Evolutionary conservation across 2,888 invertebrate species (phyloP).

Genomic region (Bellardia pandia): DNA sequence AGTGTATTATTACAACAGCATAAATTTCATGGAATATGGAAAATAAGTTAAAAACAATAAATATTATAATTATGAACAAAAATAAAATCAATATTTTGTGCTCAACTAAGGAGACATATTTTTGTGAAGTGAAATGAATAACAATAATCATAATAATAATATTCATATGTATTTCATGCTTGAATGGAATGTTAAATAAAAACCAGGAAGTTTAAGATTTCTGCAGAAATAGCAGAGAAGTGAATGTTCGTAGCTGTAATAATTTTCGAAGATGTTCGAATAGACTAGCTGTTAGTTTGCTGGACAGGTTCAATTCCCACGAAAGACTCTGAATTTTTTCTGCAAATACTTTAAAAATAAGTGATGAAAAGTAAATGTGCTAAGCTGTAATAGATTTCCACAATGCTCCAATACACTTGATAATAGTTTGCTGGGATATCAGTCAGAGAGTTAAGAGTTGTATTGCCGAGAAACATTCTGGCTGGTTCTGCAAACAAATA

Average conservation of each 20-base stretch:
- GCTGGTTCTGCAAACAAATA: no score
- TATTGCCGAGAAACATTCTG: no score
- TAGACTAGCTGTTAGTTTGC: no score
- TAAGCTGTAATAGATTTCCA: no score
- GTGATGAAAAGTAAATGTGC: no score
- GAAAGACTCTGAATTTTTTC: no score
- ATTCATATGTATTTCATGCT: neutral
- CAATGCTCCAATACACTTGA: no score
- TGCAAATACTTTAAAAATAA: no score
- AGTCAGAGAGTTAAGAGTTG: no score
- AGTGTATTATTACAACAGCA: slow-evolving; percentile 28
- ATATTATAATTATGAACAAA: slow-evolving; percentile 61
- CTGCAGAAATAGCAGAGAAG: neutral
- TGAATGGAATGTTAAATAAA: slow-evolving; percentile 9
- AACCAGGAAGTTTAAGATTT: slow-evolving; percentile 18
- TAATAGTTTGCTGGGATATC: no score
- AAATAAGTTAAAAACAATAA: slow-evolving; percentile 65
- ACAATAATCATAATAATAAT: neutral
- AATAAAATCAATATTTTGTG: slow-evolving; percentile 57
- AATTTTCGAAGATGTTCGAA: no score
- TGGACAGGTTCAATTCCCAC: no score
- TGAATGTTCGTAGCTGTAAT: neutral
- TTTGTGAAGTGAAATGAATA: neutral
- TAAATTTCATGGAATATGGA: slow-evolving; percentile 60
- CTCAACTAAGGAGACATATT: neutral